Base-by-base conservation (phyloP, 2,113 vertebrate species). In the Numida meleagris region DNA sequence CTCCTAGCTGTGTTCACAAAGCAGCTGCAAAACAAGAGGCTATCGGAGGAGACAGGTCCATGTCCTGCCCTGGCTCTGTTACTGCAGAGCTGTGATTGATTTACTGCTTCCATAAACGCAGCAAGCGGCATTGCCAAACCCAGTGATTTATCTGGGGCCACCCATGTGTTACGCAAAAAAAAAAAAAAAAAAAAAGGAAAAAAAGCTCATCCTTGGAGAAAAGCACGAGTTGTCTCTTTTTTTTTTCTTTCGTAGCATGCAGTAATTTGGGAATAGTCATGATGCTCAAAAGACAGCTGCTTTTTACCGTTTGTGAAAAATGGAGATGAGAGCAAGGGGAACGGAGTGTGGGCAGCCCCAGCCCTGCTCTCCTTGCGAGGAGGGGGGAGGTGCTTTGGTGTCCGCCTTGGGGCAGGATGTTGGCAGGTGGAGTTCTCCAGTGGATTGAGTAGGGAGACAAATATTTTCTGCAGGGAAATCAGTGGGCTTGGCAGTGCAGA, bases 81-180 rank as follows among this genome's bases (percentile, higher is more conserved):
- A 1, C 88, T 50, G 70, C 7, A 48, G 48, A 36, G 62, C 73
- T 82, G 50, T 20, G 67, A 67, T 42, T 68, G 81, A 76, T 91
- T 89, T 80, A 63, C 50, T 50, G 76, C 89, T 73, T 79, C 81
- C 84, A 50, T 33, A 87, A 92, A 36, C 1, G 48, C 61, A 75
- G 46, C 51, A 29, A 79, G 67, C 1, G 1, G 34, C 61, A 6
- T 55, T 94, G 89, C 86, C 89, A 87, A 79, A 76, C 50, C 40
- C 74, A 10, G 36, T 9, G 67, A 72, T 73, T 94, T 90, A 53
- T 89, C 83, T 75, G 58, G 58, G 94, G 74, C 83, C 81, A 92
- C 75, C 91, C 81, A 0, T 34, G 74, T 73, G 71, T 62, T 77
- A 6, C 31, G 55, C 61, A 38, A n/a, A 73, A 93, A 63, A 62